phyloP scores from a whole-genome alignment of 2,113 vertebrate genomes.

The Boleophthalmus pectinirostris region DNA sequence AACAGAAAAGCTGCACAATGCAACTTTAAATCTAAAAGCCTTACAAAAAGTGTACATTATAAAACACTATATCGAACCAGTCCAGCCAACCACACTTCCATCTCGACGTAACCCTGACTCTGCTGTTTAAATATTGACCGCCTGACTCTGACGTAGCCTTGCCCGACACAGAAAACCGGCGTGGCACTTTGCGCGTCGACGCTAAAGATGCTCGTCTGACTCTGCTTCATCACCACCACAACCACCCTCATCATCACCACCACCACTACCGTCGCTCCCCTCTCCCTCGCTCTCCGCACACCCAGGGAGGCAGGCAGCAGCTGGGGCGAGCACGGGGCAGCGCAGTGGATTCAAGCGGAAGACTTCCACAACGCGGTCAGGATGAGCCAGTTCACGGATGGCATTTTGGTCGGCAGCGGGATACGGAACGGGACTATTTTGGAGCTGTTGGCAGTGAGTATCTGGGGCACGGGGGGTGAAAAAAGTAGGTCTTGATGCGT shows the following conservation, averaged over 20 bases:
- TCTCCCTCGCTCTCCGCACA: slow-evolving; percentile 23
- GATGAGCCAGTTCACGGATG: slow-evolving; percentile 60
- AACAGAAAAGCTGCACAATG: no score
- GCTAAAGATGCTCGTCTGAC: slow-evolving; percentile 43
- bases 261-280: background rate
- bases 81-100: slow-evolving; percentile 50
- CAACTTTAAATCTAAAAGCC: no score
- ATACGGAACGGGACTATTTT: slow-evolving; percentile 52
- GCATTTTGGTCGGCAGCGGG: slow-evolving; percentile 27
- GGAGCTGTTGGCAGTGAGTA: slow-evolving; percentile 77
- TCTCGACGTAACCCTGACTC: slow-evolving; percentile 79
- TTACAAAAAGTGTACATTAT: background rate
- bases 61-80: slow-evolving; percentile 1
- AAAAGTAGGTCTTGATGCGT: slow-evolving; percentile 54
- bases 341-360: slow-evolving; percentile 56
- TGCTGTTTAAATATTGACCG: slow-evolving; percentile 86
- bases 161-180: slow-evolving; percentile 34
- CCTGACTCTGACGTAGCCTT: slow-evolving; percentile 53
- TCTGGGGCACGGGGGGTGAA: slow-evolving; percentile 46
- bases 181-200: slow-evolving; percentile 23
- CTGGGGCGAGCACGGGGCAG: slow-evolving; percentile 57
- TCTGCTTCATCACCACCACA: slow-evolving; percentile 30
- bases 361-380: slow-evolving; percentile 22
- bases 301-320: slow-evolving; percentile 45
- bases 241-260: slow-evolving; percentile 38